Base-by-base conservation (phyloP, 2,888 invertebrate species). In the Catocala nupta region DNA sequence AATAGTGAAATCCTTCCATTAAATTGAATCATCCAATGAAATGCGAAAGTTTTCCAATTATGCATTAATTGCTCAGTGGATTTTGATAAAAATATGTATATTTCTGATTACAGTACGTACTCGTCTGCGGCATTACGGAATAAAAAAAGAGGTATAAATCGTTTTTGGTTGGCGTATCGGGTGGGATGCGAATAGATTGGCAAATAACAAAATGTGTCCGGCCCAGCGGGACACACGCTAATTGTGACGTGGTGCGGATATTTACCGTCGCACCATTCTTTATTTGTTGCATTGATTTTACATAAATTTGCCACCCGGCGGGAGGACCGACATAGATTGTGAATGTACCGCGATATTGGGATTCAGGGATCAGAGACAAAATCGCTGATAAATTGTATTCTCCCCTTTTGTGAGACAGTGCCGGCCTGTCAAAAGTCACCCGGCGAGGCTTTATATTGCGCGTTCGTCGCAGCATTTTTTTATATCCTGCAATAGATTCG, bases 161-260 rank as follows among this genome's bases (percentile, higher is more conserved):
- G 56, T 56, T 72, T 73, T 66, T 77, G 63, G 69, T 67, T 42
- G 60, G 47, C 47, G 55, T 65, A 68, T 60, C 60, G 61, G 58
- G 16, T 13, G 50, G 60, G 47, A 71, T 55, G 65, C 58, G 64
- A 68, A 75, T 75, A 75, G 70, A 78, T 78, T 73, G 75, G 77
- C 70, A 75, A 80, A 81, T 70, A 83, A 73, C 74, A 78, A 77
- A 83, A 79, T 69, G 72, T 68, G 75, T 71, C 62, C 66, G 70
- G 66, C 77, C 75, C 81, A 74, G 72, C 76, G 82, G 83, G 86
- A 77, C 59, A 64, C 71, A 57, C 68, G 74, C 82, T 88, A 88
- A 88, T 88, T 86, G 87, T 85, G 81, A 83, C 81, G 77, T 78
- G 79, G 70, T 71, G 76, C 77, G 80, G 72, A 76, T 82, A 84